Base-by-base conservation (phyloP, 2,888 invertebrate genomes). In the Nebria brevicollis region DNA sequence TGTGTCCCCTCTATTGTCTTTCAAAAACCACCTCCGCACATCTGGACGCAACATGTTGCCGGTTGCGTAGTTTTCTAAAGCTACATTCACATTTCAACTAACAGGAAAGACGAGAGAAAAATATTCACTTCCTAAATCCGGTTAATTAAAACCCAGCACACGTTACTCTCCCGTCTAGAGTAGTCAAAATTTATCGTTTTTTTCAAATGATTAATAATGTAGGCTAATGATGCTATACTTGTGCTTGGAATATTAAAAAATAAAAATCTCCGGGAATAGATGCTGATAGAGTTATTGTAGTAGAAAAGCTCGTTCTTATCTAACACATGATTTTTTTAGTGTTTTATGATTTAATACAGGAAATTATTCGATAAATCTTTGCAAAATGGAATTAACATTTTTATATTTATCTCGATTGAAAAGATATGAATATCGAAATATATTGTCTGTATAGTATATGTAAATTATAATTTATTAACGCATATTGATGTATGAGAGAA, bases 21-120 rank as follows among this genome's bases (percentile, higher is more conserved):
- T 54, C 13, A 3, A 2, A 20, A 54, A 13, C 54, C 8, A 54
- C 54, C 54, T 54, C 54, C 13, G 54, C 54, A 54, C 54, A 54
- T 54, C 54, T 54, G 54, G 54, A 54, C 54, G 54, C 54, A 54
- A 54, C 54, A 54, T 54, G 54, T 54, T 54, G 54, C 54, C 54
- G 54, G 54, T 54, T 54, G 13, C 54, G 54, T 54, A 54, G 54
- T 54, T 54, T 54, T 54, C 54, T 54, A 54, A 54, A 54, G 54
- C 54, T 13, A 7, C 54, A 54, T 54, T 54, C 34, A 34, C 34
- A 34, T 34, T 34, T 34, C 13, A 54, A 54, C 54, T 54, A 54
- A 54, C 54, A 54, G 54, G 54, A 54, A 54, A 54, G 54, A 54
- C 54, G 11, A 54, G 54, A 54, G 54, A 54, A 13, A 54, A 54